Percentiles rank a stretch among this genome's conserved stretches.
Evolutionary conservation across 2,113 vertebrate species (phyloP).

Genomic region (Galemys pyrenaicus): DNA sequence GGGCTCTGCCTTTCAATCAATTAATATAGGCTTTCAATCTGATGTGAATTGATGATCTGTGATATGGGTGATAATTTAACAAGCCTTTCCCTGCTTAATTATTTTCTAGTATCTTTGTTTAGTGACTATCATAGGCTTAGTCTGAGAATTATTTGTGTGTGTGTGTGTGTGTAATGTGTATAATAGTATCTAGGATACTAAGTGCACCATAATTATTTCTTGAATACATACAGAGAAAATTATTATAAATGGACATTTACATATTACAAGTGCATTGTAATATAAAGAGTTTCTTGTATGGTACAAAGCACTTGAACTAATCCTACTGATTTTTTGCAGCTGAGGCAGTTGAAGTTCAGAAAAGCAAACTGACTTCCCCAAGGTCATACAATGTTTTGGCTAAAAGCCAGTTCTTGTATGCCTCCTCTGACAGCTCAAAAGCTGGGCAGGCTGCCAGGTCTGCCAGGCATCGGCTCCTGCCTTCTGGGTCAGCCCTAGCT

Average conservation of each 20-base stretch:
- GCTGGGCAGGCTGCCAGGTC: conserved; percentile 37
- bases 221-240: too few relatives aligned
- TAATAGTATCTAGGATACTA: too few relatives aligned
- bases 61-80: background rate
- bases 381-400: conserved; percentile 59
- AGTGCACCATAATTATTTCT: too few relatives aligned
- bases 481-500: background rate
- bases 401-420: conserved; percentile 44
- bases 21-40: background rate
- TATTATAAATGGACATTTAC: too few relatives aligned
- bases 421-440: conserved; percentile 20
- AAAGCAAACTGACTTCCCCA: background rate
- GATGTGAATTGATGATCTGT: background rate
- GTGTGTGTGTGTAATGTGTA: too few relatives aligned
- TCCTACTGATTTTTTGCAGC: background rate
- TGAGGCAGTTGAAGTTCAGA: background rate
- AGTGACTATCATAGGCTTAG: too few relatives aligned
- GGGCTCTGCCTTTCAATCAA: background rate
- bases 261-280: too few relatives aligned
- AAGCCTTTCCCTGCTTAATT: background rate
- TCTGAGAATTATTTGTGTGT: too few relatives aligned
- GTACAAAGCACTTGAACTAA: background rate
- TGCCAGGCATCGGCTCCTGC: background rate
- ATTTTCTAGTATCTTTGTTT: too few relatives aligned
- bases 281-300: background rate